Evolutionary conservation across 2,113 vertebrate genomes (phyloP).

Genomic region (Orientallactaga bullata): DNA sequence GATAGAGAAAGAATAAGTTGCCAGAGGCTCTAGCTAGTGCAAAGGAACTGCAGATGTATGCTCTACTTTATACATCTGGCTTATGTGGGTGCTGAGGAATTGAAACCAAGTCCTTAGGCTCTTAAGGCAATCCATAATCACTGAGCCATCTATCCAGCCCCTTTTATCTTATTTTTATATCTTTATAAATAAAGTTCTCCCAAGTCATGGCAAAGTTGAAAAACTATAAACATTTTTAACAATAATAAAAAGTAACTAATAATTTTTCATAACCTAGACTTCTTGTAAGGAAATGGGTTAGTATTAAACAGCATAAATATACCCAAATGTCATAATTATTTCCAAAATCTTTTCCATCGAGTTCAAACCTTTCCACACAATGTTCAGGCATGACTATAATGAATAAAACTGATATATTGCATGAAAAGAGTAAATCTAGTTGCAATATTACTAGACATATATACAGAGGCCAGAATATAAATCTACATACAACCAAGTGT

Average conservation of each 20-base stretch:
- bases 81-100: no score
- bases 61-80: no score
- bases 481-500: slow-evolving; percentile 10
- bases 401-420: neutral
- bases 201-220: neutral
- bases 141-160: no score
- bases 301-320: slow-evolving; percentile 43
- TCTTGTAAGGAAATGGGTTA: slow-evolving; percentile 45
- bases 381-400: neutral
- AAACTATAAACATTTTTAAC: slow-evolving; percentile 15
- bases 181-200: slow-evolving; percentile 44
- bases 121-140: no score
- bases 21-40: no score
- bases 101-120: no score
- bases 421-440: neutral
- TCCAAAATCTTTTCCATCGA: neutral
- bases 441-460: neutral
- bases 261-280: slow-evolving; percentile 1
- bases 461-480: rapidly evolving
- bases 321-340: neutral
- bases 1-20: no score
- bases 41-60: no score
- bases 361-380: neutral
- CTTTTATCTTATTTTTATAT: neutral
- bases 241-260: slow-evolving; percentile 8